Conservation (phyloP, 2,888 invertebrate species). For the Athalia circularis region DNA sequence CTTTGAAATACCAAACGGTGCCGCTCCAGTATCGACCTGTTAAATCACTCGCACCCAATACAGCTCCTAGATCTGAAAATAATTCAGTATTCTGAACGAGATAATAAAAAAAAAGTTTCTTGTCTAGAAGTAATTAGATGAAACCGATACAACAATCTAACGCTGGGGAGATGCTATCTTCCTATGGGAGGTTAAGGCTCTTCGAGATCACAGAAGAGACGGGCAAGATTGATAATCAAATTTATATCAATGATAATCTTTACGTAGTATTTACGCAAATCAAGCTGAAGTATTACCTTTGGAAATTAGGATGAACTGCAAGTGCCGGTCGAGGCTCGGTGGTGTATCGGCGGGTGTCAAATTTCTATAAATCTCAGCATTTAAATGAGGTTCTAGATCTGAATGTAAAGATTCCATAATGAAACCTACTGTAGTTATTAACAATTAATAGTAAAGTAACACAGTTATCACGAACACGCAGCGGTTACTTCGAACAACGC, state of each 20-base stretch:
- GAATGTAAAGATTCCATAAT: conserved; percentile 18
- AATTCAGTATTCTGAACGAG: background rate
- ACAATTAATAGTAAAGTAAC: background rate
- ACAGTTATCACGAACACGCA: background rate
- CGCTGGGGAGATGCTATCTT: background rate
- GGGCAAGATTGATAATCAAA: background rate
- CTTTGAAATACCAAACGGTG: conserved; percentile 76
- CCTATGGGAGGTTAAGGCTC: too few species aligned
- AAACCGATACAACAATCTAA: conserved; percentile 32
- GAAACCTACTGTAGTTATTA: background rate
- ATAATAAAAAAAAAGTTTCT: background rate
- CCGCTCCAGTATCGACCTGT: conserved; percentile 80
- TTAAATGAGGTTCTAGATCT: conserved; percentile 65
- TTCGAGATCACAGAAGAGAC: too few species aligned
- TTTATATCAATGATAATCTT: background rate
- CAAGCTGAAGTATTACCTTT: conserved; percentile 64
- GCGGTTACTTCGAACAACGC: background rate
- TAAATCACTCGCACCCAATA: conserved; percentile 79
- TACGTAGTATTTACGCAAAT: background rate
- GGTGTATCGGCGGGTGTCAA: conserved; percentile 62
- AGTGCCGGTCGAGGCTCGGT: conserved; percentile 63
- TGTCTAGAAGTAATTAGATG: background rate
- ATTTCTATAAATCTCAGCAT: conserved; percentile 70
- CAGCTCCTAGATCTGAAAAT: conserved; percentile 75
- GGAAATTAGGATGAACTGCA: conserved; percentile 68